phyloP scores from a whole-genome alignment of 2,113 vertebrate species.

The Lepus americanus region DNA sequence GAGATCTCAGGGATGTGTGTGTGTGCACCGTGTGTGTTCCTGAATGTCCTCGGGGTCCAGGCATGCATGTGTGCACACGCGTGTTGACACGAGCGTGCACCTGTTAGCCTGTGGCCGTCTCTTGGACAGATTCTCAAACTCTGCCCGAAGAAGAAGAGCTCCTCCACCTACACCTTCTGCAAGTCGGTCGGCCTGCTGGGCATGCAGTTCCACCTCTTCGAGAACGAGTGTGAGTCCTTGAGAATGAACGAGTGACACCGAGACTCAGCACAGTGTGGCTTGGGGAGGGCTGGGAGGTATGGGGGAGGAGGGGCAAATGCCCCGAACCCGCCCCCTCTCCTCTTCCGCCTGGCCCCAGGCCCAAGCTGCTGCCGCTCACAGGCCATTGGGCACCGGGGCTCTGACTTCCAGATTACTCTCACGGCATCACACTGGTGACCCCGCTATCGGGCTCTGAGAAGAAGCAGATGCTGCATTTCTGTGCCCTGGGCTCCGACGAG shows the following conservation, averaged over 20 bases:
- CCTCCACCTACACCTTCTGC: slow-evolving; percentile 98
- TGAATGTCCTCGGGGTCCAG: not conserved
- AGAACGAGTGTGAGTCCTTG: slow-evolving; percentile 96
- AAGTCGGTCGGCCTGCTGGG: slow-evolving; percentile 96
- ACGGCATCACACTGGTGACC: slow-evolving; percentile 97
- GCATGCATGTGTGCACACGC: rapidly evolving
- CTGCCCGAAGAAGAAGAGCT: slow-evolving; percentile 98
- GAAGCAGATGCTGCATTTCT: slow-evolving; percentile 98
- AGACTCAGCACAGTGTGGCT: too few species aligned
- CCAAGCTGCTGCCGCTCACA: not conserved
- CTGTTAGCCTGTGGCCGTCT: not conserved
- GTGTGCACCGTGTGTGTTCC: not conserved
- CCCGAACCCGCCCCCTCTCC: rapidly evolving
- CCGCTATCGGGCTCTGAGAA: slow-evolving; percentile 97
- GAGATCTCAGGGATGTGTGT: not conserved
- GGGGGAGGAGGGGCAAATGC: not conserved
- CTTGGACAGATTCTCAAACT: slow-evolving; percentile 95
- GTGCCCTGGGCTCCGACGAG: slow-evolving; percentile 96
- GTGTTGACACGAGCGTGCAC: rapidly evolving
- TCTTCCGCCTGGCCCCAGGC: not conserved
- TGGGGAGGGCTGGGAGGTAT: not conserved
- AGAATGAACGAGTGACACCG: not conserved
- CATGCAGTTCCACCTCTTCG: slow-evolving; percentile 98
- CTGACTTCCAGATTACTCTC: slow-evolving; percentile 94
- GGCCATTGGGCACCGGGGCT: slow-evolving; percentile 2